phyloP scores from a whole-genome alignment of 2,113 vertebrate genomes.

The Oriolus oriolus region DNA sequence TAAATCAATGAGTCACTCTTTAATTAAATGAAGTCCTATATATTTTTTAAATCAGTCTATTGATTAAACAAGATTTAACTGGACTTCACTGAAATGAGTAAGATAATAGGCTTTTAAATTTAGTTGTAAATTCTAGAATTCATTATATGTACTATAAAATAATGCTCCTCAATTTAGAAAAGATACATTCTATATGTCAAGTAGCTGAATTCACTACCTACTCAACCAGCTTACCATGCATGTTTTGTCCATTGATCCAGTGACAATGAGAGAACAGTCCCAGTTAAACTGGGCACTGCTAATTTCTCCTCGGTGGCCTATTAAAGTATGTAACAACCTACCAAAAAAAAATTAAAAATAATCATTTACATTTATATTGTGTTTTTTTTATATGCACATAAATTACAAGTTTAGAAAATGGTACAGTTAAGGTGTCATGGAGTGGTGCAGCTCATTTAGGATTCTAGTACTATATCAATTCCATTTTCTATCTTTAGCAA shows the following conservation, averaged over 20 bases:
- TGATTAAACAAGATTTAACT: neutral
- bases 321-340: slow-evolving; percentile 81
- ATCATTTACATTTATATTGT: neutral
- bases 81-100: neutral
- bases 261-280: slow-evolving; percentile 87
- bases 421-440: neutral
- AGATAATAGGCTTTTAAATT: neutral
- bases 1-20: neutral
- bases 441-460: neutral
- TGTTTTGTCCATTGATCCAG: slow-evolving; percentile 91
- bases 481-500: neutral
- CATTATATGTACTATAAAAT: neutral
- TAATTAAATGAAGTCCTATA: neutral
- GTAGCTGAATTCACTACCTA: neutral
- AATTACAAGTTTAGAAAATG: neutral
- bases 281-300: slow-evolving; percentile 90
- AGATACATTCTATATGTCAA: neutral
- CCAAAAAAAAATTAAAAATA: neutral
- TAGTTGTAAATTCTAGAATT: neutral
- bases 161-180: neutral
- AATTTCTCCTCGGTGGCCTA: slow-evolving; percentile 87
- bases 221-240: slow-evolving; percentile 79
- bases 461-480: neutral
- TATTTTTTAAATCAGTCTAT: neutral
- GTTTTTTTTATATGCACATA: neutral